Base-by-base conservation (phyloP, 35 echinoderm and acorn worm genomes). In the Apostichopus japonicus region DNA sequence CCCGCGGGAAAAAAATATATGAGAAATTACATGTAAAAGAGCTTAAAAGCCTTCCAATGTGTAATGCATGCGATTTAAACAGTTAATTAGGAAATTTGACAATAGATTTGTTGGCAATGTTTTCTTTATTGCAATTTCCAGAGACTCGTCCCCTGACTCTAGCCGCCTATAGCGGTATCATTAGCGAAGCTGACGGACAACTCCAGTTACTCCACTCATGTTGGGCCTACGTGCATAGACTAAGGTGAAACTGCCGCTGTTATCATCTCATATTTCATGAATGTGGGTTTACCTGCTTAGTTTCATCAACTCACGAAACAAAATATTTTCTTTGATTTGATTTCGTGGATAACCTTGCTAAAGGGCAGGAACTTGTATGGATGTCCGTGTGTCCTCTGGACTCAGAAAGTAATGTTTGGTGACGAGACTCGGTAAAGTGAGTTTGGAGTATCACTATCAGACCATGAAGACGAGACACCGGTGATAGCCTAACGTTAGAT, bases 241-340 rank as follows among this genome's bases (percentile, higher is more conserved):
- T 44, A 44, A 44, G 33, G 33, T 44, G 33, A 44, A 44, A 44
- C 33, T 44, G 33, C 33, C 33, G 33, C 33, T 44, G 11, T 67
- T 67, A 67, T 67, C 63, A 67, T 67, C 63, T 67, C 63, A 67
- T 67, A 67, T 67, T 67, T 67, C 63, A 67, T 67, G 63, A 67
- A 67, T 67, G 63, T 67, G 63, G 63, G 63, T 67, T 67, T 67
- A 67, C 63, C 63, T 67, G 11, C 63, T 67, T 19, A 11, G 63
- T 67, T 67, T 67, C 63, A 19, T 67, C 63, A 8, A 67, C 63
- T 19, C 3, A 67, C 19, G 19, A 67, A 67, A 19, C 11, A 67
- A 67, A 67, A 67, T 67, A 67, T 67, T 67, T 67, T 67, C 63
- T 19, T 67, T 15, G 63, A 67, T 19, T 67, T 67, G 63, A 67